Conservation (phyloP, 2,888 invertebrate species). For the Cephus spinipes region DNA sequence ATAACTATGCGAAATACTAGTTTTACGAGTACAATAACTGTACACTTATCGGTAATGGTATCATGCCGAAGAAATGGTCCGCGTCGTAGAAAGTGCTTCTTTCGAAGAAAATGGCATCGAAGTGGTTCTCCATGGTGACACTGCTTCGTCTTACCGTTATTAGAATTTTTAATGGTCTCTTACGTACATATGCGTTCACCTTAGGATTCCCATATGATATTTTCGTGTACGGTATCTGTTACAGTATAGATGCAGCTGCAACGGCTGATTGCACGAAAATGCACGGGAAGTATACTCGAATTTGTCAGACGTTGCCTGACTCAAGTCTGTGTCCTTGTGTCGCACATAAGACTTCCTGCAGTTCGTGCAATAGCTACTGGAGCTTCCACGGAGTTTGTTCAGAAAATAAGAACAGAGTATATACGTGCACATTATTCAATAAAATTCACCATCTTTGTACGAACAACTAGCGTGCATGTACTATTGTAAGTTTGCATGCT, state of each 20-base stretch:
- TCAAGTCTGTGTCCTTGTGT: background rate
- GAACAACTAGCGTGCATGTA: too few species aligned
- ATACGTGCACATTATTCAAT: background rate
- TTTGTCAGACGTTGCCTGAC: background rate
- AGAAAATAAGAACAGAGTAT: background rate
- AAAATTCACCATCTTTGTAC: too few species aligned
- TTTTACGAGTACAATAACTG: background rate
- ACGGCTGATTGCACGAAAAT: background rate
- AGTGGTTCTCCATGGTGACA: background rate
- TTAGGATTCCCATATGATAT: background rate
- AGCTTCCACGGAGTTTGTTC: background rate
- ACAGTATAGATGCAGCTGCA: background rate
- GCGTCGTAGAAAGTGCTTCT: background rate
- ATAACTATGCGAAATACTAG: background rate
- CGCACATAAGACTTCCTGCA: background rate
- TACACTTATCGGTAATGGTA: background rate
- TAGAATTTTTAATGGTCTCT: background rate
- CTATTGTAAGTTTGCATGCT: too few species aligned
- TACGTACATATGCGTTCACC: background rate
- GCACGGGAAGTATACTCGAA: background rate
- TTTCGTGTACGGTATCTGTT: background rate
- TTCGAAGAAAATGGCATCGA: background rate
- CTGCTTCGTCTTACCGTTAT: background rate
- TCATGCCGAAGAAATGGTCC: background rate
- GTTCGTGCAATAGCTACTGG: background rate